phyloP scores from a whole-genome alignment of 2,113 vertebrate genomes.

The Enhydra lutris region DNA sequence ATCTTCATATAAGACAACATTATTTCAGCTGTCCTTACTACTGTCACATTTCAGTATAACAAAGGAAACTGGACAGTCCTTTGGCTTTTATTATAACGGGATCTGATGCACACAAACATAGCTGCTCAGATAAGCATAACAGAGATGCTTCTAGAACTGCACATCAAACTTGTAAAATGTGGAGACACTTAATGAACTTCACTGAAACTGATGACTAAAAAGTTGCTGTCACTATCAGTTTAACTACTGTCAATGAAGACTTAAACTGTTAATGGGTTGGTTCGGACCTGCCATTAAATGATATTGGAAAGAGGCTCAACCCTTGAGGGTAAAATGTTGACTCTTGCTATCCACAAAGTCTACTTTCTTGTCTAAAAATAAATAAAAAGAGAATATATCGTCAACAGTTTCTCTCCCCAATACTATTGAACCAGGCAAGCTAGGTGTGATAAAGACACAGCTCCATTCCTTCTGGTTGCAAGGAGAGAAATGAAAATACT shows the following conservation, averaged over 20 bases:
- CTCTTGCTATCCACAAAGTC: background rate
- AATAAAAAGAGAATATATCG: background rate
- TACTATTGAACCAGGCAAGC: background rate
- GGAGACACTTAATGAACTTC: background rate
- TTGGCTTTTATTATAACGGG: background rate
- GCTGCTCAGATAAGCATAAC: background rate
- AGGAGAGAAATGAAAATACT: background rate
- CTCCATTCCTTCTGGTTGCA: background rate
- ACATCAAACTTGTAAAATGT: conserved; percentile 27
- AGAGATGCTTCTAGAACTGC: background rate
- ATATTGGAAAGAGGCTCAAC: background rate
- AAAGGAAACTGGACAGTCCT: background rate
- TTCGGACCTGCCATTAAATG: background rate
- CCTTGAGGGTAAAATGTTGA: background rate
- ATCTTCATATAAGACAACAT: background rate
- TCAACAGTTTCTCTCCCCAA: background rate
- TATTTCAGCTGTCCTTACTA: background rate
- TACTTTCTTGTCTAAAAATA: background rate
- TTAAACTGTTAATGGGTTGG: background rate
- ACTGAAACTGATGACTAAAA: background rate
- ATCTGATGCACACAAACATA: background rate
- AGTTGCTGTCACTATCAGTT: background rate
- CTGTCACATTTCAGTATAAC: background rate
- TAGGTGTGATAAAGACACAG: background rate
- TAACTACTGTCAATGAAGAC: background rate